These are phyloP conservation scores for Anoplius nigerrimus DNA, from an alignment of 2,888 invertebrate genomes.

Conservation along the genomic window DNA sequence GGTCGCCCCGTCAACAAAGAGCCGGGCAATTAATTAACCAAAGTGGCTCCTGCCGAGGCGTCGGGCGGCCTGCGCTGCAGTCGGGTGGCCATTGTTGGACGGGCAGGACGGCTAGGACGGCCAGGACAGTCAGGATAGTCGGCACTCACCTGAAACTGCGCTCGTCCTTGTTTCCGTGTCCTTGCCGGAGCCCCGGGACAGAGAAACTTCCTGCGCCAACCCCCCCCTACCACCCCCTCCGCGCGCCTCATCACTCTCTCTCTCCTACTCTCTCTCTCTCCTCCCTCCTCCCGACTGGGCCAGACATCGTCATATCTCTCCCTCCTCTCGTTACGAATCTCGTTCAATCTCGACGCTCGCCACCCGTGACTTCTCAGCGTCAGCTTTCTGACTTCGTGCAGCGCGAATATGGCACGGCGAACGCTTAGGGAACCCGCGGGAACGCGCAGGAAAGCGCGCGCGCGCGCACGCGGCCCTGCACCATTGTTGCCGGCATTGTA, in stretches of 20 bases:
- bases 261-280: background rate
- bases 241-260: background rate
- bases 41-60: slow-evolving; percentile 41
- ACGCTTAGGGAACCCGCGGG: too few species aligned
- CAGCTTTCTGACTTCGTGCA: too few species aligned
- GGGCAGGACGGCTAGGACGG: slow-evolving; percentile 5
- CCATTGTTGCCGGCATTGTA: slow-evolving; percentile 36
- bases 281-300: background rate
- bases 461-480: background rate
- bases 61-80: slow-evolving; percentile 49
- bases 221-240: background rate
- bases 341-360: too few species aligned
- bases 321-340: too few species aligned
- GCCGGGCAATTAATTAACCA: slow-evolving; percentile 56
- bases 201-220: background rate
- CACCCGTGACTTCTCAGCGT: background rate
- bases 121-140: slow-evolving; percentile 1
- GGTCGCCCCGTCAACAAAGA: slow-evolving; percentile 55
- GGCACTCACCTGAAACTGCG: slow-evolving; percentile 4
- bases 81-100: slow-evolving; percentile 7
- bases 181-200: background rate
- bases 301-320: background rate
- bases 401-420: too few species aligned
- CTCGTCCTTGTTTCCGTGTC: background rate
- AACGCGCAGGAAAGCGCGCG: background rate